Conservation (phyloP, 92 coral and sea anemone genomes). For the Parazoanthus atlanticus region DNA sequence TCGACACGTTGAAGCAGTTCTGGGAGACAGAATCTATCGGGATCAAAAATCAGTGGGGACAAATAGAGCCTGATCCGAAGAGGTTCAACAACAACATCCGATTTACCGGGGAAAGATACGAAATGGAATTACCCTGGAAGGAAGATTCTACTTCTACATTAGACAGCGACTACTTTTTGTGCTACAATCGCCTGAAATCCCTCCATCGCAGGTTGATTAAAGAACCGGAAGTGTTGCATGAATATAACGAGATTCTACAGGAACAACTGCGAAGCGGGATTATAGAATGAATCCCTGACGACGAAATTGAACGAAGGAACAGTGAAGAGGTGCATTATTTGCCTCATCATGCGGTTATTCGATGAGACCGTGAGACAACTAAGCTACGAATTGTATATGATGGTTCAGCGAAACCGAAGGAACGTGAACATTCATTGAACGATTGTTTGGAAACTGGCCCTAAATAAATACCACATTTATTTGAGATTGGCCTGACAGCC, state of each 20-base stretch:
- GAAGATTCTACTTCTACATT: constrained; percentile 36
- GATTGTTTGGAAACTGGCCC: constrained; percentile 55
- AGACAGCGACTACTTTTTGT: constrained; percentile 49
- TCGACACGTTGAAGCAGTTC: constrained; percentile 56
- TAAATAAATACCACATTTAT: constrained; percentile 58
- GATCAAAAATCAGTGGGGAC: background rate
- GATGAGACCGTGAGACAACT: constrained; percentile 55
- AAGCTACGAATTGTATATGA: constrained; percentile 59
- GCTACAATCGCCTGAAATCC: constrained; percentile 47
- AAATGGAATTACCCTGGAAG: constrained; percentile 68
- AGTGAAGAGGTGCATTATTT: too few species aligned
- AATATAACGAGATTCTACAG: constrained; percentile 45
- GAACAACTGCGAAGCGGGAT: too few species aligned
- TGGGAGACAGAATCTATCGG: constrained; percentile 68
- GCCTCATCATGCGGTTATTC: too few species aligned
- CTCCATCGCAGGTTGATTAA: constrained; percentile 49
- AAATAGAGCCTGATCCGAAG: background rate
- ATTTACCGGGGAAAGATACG: constrained; percentile 60
- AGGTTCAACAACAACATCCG: constrained; percentile 15
- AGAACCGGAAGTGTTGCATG: constrained; percentile 67
- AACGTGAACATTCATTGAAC: constrained; percentile 49
- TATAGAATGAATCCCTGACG: too few species aligned
- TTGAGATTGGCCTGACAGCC: constrained; percentile 53
- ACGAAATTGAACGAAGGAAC: too few species aligned
- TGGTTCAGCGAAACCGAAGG: background rate